Percentiles rank a stretch among this genome's conserved stretches.
Evolutionary conservation across 2,113 vertebrate species (phyloP).

Genomic region (Gorsachius goisagi): DNA sequence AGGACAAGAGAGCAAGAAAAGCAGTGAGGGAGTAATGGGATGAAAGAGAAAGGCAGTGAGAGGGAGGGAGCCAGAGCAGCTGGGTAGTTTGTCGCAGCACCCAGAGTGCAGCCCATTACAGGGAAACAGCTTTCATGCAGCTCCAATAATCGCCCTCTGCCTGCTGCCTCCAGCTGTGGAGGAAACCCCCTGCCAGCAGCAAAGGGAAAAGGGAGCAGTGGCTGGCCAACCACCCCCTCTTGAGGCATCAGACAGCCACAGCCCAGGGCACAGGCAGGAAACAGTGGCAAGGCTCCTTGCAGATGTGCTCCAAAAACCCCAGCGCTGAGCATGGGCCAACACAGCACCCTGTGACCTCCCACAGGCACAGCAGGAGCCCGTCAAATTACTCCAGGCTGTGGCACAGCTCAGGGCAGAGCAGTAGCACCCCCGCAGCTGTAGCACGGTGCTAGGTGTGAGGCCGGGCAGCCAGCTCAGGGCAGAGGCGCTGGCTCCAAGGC

Average conservation of each 20-base stretch:
- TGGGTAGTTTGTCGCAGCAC: conserved; percentile 4
- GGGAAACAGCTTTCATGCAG: conserved; percentile 26
- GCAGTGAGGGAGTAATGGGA: not conserved
- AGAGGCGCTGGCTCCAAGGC: not conserved
- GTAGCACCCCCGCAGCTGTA: not conserved
- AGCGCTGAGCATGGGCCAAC: not conserved
- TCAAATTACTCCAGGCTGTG: not conserved
- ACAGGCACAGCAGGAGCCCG: not conserved
- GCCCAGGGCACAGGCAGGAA: not conserved
- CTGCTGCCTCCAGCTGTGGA: not conserved
- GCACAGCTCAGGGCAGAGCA: not conserved
- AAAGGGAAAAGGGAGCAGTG: not conserved
- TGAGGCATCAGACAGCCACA: not conserved
- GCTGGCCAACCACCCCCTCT: not conserved
- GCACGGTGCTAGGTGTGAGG: accelerated
- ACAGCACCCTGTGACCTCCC: not conserved
- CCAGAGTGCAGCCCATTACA: not conserved
- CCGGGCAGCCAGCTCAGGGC: not conserved
- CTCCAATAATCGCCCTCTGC: not conserved
- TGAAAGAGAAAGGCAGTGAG: not conserved
- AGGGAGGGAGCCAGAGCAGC: not conserved
- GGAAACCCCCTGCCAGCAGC: not conserved
- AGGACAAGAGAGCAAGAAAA: not conserved
- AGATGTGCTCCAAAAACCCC: not conserved
- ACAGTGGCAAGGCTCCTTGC: not conserved